Evolutionary conservation across 2,113 vertebrate genomes (phyloP).

Genomic region (Zapus hudsonius): DNA sequence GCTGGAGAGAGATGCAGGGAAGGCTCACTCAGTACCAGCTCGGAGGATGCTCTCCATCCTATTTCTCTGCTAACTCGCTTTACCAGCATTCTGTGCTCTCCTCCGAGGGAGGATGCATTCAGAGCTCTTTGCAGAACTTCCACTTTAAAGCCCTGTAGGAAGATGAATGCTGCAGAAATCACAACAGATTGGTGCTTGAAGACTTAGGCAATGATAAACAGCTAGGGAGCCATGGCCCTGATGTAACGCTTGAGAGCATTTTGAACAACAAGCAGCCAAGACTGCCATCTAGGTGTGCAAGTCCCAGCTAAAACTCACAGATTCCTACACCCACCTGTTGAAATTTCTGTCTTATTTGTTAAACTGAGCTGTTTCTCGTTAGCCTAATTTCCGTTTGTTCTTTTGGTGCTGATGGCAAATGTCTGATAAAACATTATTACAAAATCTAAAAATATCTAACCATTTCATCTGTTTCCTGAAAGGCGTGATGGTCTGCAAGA

Average conservation of each 20-base stretch:
- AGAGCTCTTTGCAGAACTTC: background rate
- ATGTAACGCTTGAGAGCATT: background rate
- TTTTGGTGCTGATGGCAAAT: slow-evolving; percentile 24
- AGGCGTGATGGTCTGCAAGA: slow-evolving; percentile 5
- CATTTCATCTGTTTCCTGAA: slow-evolving; percentile 51
- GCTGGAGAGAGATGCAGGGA: background rate
- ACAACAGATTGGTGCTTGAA: background rate
- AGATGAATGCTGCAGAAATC: background rate
- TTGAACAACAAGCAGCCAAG: background rate
- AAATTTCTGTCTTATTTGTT: background rate
- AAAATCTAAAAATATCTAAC: slow-evolving; percentile 57
- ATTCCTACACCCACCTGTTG: background rate
- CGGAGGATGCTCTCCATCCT: background rate
- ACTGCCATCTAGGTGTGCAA: background rate
- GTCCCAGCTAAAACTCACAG: background rate
- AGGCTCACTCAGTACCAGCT: background rate
- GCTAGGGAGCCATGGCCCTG: background rate
- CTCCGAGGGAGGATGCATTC: background rate
- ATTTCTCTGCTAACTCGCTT: background rate
- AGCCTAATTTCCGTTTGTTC: slow-evolving; percentile 22
- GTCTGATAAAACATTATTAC: slow-evolving; percentile 22
- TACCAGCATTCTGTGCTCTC: background rate
- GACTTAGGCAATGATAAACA: background rate
- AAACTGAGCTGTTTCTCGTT: slow-evolving; percentile 23
- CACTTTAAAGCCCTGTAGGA: background rate